Conservation (phyloP, 2,888 invertebrate genomes). For the Tigriopus californicus region DNA sequence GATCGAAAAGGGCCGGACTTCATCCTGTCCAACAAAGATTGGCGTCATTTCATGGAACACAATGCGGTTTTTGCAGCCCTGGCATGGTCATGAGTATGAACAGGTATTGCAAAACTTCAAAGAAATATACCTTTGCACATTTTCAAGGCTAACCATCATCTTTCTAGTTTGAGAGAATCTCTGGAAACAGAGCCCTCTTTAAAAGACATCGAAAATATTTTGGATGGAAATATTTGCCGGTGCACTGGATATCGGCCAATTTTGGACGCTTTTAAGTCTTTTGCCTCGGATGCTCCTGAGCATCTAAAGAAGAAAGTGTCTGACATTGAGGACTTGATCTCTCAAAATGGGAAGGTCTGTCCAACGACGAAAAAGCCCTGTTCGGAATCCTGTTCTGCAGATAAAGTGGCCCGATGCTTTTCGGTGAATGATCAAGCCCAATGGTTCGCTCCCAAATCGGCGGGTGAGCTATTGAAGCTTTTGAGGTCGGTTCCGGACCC, state of each 20-base stretch:
- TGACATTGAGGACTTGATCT: neutral
- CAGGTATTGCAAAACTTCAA: too few relatives aligned
- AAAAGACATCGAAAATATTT: constrained; percentile 25
- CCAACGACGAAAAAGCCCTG: neutral
- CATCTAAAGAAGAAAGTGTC: neutral
- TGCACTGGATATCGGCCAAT: constrained; percentile 40
- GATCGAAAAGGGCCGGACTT: constrained; percentile 25
- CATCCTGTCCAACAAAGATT: constrained; percentile 40
- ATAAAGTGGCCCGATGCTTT: too few relatives aligned
- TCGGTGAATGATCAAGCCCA: neutral
- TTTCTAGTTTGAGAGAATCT: too few relatives aligned
- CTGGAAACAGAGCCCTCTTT: neutral
- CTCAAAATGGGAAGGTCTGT: neutral
- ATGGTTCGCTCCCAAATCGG: neutral
- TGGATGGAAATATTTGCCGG: constrained; percentile 28
- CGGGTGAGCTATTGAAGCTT: neutral
- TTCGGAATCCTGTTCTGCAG: too few relatives aligned
- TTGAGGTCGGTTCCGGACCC: neutral
- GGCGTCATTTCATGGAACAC: constrained; percentile 46
- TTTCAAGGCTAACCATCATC: too few relatives aligned
- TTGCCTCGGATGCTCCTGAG: constrained; percentile 29
- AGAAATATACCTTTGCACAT: too few relatives aligned
- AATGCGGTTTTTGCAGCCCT: constrained; percentile 55
- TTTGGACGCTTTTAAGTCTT: constrained; percentile 55
- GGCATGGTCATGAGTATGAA: constrained; percentile 61